Percentiles rank a stretch among this genome's conserved stretches.
Evolutionary conservation across 2,113 vertebrate genomes (phyloP).

Genomic region (Bothrops jararaca): DNA sequence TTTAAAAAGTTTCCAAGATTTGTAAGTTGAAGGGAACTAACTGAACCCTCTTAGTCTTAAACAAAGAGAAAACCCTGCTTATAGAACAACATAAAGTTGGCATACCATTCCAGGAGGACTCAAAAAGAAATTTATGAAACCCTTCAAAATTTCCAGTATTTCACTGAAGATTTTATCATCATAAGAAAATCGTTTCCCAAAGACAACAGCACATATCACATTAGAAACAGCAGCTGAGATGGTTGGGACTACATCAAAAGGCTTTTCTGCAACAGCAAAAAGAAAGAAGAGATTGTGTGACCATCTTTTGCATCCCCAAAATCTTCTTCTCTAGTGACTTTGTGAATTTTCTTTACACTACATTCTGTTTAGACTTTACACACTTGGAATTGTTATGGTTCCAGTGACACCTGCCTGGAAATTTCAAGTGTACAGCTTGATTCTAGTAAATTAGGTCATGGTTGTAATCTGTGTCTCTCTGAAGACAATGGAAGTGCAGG

Average conservation of each 20-base stretch:
- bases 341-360: not conserved
- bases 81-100: not conserved
- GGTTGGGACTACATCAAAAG: not conserved
- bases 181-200: conserved; percentile 42
- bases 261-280: not conserved
- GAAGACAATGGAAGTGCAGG: not conserved
- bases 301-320: not conserved
- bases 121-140: conserved; percentile 24
- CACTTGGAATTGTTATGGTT: not conserved
- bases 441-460: not conserved
- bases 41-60: not conserved
- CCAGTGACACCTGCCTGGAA: not conserved
- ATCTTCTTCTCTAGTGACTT: not conserved
- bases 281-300: not conserved
- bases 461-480: not conserved
- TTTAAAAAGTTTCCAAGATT: not conserved
- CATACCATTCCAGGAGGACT: not conserved
- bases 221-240: conserved; percentile 22
- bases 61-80: not conserved
- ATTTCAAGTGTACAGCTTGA: not conserved
- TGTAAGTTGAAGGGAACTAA: not conserved
- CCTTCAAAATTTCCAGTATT: fast-evolving
- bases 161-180: not conserved
- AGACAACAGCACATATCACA: conserved; percentile 35
- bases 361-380: not conserved